Conservation (phyloP, 2,888 invertebrate species). For the Acronicta aceris region DNA sequence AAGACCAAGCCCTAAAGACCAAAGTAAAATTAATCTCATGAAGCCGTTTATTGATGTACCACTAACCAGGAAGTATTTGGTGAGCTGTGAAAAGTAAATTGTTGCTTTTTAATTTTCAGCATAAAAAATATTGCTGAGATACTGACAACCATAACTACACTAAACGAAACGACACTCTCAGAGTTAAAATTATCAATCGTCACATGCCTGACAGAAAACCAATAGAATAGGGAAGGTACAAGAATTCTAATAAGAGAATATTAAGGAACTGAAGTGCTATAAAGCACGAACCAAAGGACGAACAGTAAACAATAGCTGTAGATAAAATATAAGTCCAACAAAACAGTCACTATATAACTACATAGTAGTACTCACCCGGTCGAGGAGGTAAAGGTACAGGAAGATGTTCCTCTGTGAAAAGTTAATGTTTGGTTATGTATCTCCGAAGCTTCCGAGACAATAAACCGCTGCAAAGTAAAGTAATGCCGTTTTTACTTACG, state of each 20-base stretch:
- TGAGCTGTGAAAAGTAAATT: background rate
- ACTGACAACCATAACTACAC: too few relatives aligned
- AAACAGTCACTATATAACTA: background rate
- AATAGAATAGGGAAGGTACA: background rate
- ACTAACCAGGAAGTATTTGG: conserved; percentile 9
- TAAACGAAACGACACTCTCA: too few relatives aligned
- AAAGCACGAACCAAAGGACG: background rate
- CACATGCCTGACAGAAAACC: background rate
- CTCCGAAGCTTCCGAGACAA: background rate
- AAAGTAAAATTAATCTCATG: background rate
- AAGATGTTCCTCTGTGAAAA: conserved; percentile 31
- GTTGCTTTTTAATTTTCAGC: background rate
- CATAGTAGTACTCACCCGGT: conserved; percentile 40
- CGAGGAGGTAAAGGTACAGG: conserved; percentile 23
- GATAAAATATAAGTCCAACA: background rate
- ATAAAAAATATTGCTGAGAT: too few relatives aligned
- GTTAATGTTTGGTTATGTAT: conserved; percentile 19
- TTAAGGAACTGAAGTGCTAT: background rate
- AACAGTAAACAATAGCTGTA: conserved; percentile 3
- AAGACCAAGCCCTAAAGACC: background rate
- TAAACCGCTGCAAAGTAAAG: background rate
- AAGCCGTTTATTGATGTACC: background rate
- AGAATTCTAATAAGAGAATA: background rate
- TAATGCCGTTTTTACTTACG: conserved; percentile 39
- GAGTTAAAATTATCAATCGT: background rate